A percentile compares a stretch with the other conserved stretches of the same genome.
These are phyloP conservation scores for Centropristis striata DNA, from an alignment of 2,113 vertebrate genomes.

Conservation along the genomic window DNA sequence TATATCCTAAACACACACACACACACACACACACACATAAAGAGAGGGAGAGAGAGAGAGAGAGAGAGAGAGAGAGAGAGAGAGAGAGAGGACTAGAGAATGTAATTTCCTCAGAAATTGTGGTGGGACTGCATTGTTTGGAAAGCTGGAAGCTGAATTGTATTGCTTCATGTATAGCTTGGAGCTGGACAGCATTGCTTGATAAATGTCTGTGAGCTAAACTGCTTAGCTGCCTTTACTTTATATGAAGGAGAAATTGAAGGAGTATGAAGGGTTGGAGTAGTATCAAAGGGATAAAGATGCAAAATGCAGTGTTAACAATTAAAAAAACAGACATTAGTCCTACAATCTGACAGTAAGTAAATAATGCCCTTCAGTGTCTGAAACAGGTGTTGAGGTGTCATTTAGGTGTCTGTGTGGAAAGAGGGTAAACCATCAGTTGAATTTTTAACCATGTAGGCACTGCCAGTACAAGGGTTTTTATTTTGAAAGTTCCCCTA, in stretches of 20 bases:
- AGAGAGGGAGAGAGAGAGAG: not conserved
- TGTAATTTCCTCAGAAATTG: not conserved
- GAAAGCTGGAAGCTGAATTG: constrained; percentile 19
- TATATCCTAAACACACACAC: constrained; percentile 22
- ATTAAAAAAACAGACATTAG: not conserved
- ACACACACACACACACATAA: no score
- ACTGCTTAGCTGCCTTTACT: constrained; percentile 26
- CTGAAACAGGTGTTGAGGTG: not conserved
- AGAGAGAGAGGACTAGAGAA: not conserved
- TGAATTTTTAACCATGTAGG: not conserved
- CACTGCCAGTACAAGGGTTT: not conserved
- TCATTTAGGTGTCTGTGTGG: not conserved
- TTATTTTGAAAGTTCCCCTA: not conserved
- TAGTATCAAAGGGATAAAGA: not conserved
- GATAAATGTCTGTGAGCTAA: constrained; percentile 26
- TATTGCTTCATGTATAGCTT: constrained; percentile 4
- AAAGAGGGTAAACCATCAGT: not conserved
- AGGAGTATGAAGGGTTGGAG: not conserved
- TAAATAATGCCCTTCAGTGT: not conserved
- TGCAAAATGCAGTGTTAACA: not conserved
- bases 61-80: not conserved
- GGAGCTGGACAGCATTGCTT: constrained; percentile 22
- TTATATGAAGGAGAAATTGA: constrained; percentile 22
- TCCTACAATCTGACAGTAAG: not conserved
- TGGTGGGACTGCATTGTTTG: constrained; percentile 3